Percentiles rank a stretch among this genome's conserved stretches.
Evolutionary conservation across 2,888 invertebrate genomes (phyloP).

Genomic region (Megastigmus dorsalis): DNA sequence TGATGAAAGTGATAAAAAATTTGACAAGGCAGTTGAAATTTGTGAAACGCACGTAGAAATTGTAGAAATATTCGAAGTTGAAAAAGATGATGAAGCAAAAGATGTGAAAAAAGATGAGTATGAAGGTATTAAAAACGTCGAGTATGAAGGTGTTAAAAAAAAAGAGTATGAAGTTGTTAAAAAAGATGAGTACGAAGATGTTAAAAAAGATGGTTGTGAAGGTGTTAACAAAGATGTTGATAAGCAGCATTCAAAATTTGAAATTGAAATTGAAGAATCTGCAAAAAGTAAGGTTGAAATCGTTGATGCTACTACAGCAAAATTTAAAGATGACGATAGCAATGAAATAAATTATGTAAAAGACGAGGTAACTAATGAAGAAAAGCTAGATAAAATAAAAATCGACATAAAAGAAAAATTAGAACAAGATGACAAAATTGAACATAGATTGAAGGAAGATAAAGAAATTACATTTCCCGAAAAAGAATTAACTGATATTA

Average conservation of each 20-base stretch:
- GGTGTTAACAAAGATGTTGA: not conserved
- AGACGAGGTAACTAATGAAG: not conserved
- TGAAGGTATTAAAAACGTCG: too few species aligned
- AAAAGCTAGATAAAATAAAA: not conserved
- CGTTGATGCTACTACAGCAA: too few species aligned
- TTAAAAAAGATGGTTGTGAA: conserved; percentile 19
- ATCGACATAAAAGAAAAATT: not conserved
- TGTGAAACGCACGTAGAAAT: conserved; percentile 65
- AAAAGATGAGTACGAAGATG: not conserved
- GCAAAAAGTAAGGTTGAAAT: too few species aligned
- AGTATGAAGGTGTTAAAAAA: not conserved
- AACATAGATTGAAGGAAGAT: not conserved
- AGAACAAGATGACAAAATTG: not conserved
- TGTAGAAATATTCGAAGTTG: conserved; percentile 69
- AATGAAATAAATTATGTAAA: conserved; percentile 6
- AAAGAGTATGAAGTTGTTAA: conserved; percentile 1
- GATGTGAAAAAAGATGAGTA: conserved; percentile 8
- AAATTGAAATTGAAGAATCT: not conserved
- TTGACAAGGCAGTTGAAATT: conserved; percentile 32
- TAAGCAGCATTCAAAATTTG: not conserved
- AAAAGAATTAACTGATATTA: not conserved
- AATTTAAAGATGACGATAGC: not conserved
- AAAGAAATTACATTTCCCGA: not conserved
- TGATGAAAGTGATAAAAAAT: conserved; percentile 20
- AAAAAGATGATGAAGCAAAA: conserved; percentile 59